Conservation (phyloP, 2,113 vertebrate species). For the Barbus barbus region DNA sequence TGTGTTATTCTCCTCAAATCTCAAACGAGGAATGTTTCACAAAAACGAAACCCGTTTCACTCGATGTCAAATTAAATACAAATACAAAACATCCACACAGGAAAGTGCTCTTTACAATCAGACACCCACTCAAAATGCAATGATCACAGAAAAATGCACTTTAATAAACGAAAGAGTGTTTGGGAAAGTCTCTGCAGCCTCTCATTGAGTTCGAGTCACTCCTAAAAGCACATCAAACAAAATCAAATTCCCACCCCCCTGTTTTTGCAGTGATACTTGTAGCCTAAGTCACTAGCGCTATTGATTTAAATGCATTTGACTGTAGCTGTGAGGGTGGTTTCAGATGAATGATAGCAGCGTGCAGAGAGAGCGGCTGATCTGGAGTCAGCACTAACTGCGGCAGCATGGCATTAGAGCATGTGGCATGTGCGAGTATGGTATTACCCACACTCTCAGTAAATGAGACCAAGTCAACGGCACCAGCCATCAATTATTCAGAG, state of each 20-base stretch:
- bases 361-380: slow-evolving; percentile 48
- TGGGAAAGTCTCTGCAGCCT: neutral
- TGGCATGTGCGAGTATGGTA: slow-evolving; percentile 66
- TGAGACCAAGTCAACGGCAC: slow-evolving; percentile 91
- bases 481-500: slow-evolving; percentile 93
- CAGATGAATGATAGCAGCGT: slow-evolving; percentile 30
- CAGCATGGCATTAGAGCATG: slow-evolving; percentile 58
- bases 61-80: neutral
- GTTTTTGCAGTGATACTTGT: neutral
- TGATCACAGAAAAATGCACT: neutral
- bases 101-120: slow-evolving; percentile 10
- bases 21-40: neutral
- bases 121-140: slow-evolving; percentile 9
- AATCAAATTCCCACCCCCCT: slow-evolving; percentile 19
- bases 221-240: slow-evolving; percentile 18
- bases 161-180: neutral
- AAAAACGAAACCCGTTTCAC: neutral
- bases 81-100: neutral
- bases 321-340: slow-evolving; percentile 35
- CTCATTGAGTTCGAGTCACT: neutral
- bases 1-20: slow-evolving; percentile 17
- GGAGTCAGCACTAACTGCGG: slow-evolving; percentile 62
- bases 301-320: slow-evolving; percentile 38
- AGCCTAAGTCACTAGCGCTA: slow-evolving; percentile 10
- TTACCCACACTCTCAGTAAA: slow-evolving; percentile 93